phyloP scores from a whole-genome alignment of 2,888 invertebrate genomes.

The Spodoptera picta region DNA sequence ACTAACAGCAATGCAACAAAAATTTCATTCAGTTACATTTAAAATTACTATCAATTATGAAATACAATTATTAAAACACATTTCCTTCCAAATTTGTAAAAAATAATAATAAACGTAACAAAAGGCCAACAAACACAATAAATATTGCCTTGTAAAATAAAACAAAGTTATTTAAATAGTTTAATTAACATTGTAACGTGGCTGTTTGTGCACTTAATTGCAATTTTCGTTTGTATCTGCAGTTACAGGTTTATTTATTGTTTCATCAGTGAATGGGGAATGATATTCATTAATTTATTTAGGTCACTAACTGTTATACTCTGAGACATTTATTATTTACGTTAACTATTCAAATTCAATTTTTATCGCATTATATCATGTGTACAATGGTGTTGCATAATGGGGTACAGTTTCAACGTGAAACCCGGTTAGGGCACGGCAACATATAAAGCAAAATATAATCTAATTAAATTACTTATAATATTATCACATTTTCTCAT shows the following conservation, averaged over 20 bases:
- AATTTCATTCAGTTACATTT: neutral
- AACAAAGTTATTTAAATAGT: constrained; percentile 7
- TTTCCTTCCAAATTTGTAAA: too few species aligned
- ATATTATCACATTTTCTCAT: too few species aligned
- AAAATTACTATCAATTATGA: neutral
- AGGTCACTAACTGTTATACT: constrained; percentile 1
- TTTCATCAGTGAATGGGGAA: constrained; percentile 6
- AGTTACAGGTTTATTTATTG: constrained; percentile 30
- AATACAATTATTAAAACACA: neutral
- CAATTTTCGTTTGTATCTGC: constrained; percentile 13
- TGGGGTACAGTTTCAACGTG: too few species aligned
- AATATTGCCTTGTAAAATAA: constrained; percentile 1
- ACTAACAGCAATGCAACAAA: too few species aligned
- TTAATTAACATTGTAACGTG: constrained; percentile 34
- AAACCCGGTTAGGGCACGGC: too few species aligned
- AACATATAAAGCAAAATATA: too few species aligned
- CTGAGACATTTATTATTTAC: too few species aligned
- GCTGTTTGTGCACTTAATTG: constrained; percentile 13
- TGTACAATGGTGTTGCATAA: too few species aligned
- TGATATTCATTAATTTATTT: constrained; percentile 14
- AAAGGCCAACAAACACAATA: neutral
- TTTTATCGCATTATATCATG: too few species aligned
- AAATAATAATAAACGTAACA: too few species aligned
- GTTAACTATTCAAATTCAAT: too few species aligned
- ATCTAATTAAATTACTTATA: too few species aligned